Evolutionary conservation across 2,888 invertebrate species (phyloP).

Genomic region (Miltochrista miniata): DNA sequence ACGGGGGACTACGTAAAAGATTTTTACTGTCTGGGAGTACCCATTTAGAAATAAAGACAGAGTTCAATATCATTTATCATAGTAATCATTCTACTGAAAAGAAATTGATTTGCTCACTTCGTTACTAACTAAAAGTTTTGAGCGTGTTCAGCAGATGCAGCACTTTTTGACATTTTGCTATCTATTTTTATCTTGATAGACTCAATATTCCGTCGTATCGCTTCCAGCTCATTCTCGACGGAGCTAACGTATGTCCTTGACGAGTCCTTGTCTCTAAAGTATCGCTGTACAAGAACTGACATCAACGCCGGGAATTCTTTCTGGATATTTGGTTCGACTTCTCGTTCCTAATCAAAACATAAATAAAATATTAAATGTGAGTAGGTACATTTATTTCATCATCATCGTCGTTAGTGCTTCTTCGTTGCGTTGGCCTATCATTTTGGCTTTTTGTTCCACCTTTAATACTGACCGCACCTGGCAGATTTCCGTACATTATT

Average conservation of each 20-base stretch:
- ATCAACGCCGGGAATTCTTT: slow-evolving; percentile 82
- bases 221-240: slow-evolving; percentile 66
- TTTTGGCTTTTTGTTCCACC: no score
- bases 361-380: not conserved
- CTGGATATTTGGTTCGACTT: slow-evolving; percentile 58
- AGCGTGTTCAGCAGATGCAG: not conserved
- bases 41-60: no score
- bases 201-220: slow-evolving; percentile 73
- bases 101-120: no score
- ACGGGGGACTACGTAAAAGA: no score
- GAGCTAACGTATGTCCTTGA: slow-evolving; percentile 37
- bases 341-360: slow-evolving; percentile 58
- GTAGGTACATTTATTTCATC: no score
- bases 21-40: no score
- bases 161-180: not conserved
- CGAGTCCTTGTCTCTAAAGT: slow-evolving; percentile 77
- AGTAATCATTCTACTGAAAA: no score
- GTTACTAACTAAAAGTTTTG: not conserved
- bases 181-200: slow-evolving; percentile 27
- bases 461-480: no score
- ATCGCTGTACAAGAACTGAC: slow-evolving; percentile 84
- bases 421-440: no score
- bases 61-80: no score
- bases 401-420: no score
- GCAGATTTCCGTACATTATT: no score